Evolutionary conservation across 2,113 vertebrate species (phyloP).

Genomic region (Merops nubicus): DNA sequence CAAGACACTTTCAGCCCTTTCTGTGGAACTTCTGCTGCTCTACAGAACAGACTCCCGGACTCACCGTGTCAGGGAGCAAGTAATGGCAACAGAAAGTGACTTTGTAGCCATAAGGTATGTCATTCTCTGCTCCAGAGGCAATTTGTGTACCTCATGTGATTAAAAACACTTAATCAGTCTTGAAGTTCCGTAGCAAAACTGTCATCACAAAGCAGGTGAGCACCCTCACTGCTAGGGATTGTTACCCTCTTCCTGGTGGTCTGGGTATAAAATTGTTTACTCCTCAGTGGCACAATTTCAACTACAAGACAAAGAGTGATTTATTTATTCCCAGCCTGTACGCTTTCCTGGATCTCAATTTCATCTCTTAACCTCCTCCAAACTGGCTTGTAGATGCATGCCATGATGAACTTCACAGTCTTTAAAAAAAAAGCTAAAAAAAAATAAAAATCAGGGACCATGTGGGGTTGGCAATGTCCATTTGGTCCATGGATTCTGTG

Average conservation of each 20-base stretch:
- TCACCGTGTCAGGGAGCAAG: accelerated
- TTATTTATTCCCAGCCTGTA: neutral
- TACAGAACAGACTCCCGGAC: neutral
- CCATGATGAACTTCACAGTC: neutral
- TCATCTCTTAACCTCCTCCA: neutral
- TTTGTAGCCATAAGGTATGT: neutral
- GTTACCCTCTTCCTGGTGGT: neutral
- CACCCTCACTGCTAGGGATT: neutral
- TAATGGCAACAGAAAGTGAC: neutral
- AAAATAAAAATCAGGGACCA: neutral
- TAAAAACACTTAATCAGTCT: slow-evolving; percentile 11
- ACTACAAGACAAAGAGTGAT: neutral
- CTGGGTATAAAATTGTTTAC: neutral
- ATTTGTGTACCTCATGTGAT: neutral
- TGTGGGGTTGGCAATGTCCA: neutral
- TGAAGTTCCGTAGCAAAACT: slow-evolving; percentile 25
- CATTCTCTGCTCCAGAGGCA: neutral
- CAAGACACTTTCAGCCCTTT: neutral
- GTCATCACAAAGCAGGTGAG: neutral
- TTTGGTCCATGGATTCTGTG: neutral
- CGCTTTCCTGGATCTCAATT: neutral
- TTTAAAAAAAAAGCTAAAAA: neutral
- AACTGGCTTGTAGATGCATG: neutral
- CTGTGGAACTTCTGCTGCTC: accelerated
- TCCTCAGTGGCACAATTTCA: neutral